Evolutionary conservation across 2,888 invertebrate genomes (phyloP), one percentile per base, ranked within the genome.

Genomic region (Blomia tropicalis): DNA sequence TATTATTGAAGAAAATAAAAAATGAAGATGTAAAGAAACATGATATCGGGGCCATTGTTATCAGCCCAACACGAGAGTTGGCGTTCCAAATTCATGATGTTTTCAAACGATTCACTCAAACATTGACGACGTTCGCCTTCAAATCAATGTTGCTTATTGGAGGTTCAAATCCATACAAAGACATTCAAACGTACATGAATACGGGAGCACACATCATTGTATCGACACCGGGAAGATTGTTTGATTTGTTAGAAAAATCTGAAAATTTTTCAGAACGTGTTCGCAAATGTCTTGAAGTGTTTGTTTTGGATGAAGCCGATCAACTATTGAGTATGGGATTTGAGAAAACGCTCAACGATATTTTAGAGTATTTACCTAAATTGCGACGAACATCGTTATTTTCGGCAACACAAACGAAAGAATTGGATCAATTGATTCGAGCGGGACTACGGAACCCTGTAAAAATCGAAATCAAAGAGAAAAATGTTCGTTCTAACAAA

Each of bases 401-500:
- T 77, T 96, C 96, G 0, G 98, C 98, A 0, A 98, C 98, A 1
- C 96, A 96, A 76, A 95, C 95, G 0, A 88, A 89, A 71, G 88
- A 93, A 74, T 79, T 95, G 0, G 83, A 88, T 66, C 85, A 89
- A 70, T 76, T 99, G 17, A 86, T 95, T 59, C 79, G 92, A 69
- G 95, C 95, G 2, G 96, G 96, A 0, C 75, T 96, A 4, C 77
- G 95, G 67, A 95, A 96, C 77, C 95, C 95, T 0, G 87, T 91
- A 0, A 76, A 87, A 0, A 83, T 96, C 11, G 82, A 84, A 19
- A 90, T 96, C 0, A 87, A 87, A 71, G 91, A 92, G 71, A 90
- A 89, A 72, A 63, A 41, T 36, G 22, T 23, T 11, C 30, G 30
- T n/a, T 23, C 22, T 19, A 31, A 29, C 3, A 41, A 5, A 27